These are phyloP conservation scores for Alethe diademata DNA, from an alignment of 2,113 vertebrate genomes.

Conservation along the genomic window DNA sequence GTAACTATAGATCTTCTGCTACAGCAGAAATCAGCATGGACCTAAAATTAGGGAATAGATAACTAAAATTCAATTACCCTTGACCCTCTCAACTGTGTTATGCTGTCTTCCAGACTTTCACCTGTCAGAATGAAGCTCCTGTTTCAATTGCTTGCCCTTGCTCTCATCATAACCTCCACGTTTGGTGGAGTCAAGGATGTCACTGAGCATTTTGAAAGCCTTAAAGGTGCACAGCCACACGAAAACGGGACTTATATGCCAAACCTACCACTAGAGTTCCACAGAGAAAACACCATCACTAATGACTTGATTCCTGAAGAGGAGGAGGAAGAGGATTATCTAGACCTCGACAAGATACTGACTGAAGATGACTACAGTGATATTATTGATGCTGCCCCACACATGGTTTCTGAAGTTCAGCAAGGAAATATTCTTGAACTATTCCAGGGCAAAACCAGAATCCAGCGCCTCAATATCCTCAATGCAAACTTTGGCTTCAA, in stretches of 20 bases:
- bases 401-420: conserved; percentile 77
- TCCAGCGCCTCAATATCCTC: conserved; percentile 90
- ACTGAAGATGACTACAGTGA: conserved; percentile 85
- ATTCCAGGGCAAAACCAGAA: conserved; percentile 88
- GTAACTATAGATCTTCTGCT: background rate
- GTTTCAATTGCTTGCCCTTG: conserved; percentile 55
- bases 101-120: conserved; percentile 2
- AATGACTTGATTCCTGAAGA: conserved; percentile 85
- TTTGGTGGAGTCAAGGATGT: conserved; percentile 77
- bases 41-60: background rate
- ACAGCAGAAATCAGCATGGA: background rate
- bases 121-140: conserved; percentile 79
- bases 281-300: conserved; percentile 92
- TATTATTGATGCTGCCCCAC: conserved; percentile 81
- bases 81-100: background rate
- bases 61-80: background rate
- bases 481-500: conserved; percentile 90
- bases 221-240: conserved; percentile 23
- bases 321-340: conserved; percentile 80
- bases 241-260: conserved; percentile 34
- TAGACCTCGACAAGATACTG: conserved; percentile 88
- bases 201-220: conserved; percentile 68
- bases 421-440: conserved; percentile 84
- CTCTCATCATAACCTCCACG: conserved; percentile 68
- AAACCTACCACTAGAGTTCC: conserved; percentile 79